Evolutionary conservation across 2,113 vertebrate genomes (phyloP), one percentile per base, ranked within the genome.

Genomic region (Apodemus sylvaticus): DNA sequence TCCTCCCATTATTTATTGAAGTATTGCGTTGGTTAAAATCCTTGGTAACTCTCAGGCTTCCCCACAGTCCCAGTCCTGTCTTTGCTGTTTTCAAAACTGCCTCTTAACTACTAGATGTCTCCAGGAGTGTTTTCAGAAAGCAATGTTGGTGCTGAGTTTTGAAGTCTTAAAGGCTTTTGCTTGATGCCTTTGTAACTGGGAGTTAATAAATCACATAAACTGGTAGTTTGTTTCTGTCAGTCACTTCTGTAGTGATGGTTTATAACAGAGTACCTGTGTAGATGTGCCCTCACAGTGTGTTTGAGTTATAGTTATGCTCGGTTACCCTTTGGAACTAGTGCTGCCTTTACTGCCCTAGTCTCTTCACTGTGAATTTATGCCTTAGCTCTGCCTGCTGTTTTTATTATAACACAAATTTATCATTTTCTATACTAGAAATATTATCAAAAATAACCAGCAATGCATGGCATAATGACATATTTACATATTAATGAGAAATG

Each of bases 321-420:
- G 94, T 97, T 96, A 79, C 39, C 96, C 76, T 88, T 97, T 82
- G 62, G 88, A 97, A 86, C 73, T 94, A 89, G 48, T 94, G 34
- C 70, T 92, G 58, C 89, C 93, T 95, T 97, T 73, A 93, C 71
- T 94, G 92, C 92, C 79, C n/a, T 94, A 11, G 70, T 94, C 64
- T 88, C 86, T 96, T 96, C 20, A 24, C 93, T 94, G 88, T 96
- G 92, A 93, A 89, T 88, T 90, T 88, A 45, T 96, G 74, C 81
- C 94, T 97, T 97, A 93, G 73, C 58, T 97, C 13, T 96, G 89
- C 96, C 42, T 96, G 26, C 13, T 96, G 62, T 96, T 97, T 97
- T 96, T 82, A 85, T 85, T 92, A 55, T 93, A 76, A 96, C 34
- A 91, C 87, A 60, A 90, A 78, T 96, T 95, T 88, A 66, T 86